Evolutionary conservation across 2,888 invertebrate species (phyloP).

Genomic region (Drosophila hamatofila): DNA sequence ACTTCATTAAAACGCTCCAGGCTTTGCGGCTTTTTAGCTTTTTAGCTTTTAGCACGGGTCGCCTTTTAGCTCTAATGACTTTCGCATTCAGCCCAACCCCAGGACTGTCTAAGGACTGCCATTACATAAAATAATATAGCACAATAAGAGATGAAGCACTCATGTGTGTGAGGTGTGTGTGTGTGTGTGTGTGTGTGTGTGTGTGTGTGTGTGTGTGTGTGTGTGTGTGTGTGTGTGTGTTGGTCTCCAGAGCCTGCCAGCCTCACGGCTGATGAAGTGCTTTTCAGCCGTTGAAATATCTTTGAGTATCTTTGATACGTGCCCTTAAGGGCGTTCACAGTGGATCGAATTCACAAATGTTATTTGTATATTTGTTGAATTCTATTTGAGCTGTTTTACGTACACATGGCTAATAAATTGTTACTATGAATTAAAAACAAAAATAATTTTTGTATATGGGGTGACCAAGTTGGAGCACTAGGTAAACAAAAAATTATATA

Average conservation of each 20-base stretch:
- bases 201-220: neutral
- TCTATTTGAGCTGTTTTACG: neutral
- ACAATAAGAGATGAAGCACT: conserved; percentile 53
- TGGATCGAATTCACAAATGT: conserved; percentile 18
- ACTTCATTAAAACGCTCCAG: conserved; percentile 72
- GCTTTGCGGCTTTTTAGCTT: conserved; percentile 52
- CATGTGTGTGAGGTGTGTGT: conserved; percentile 3
- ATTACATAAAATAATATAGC: conserved; percentile 34
- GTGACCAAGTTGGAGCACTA: neutral
- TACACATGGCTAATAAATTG: neutral
- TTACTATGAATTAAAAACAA: too few species aligned
- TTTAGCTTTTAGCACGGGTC: conserved; percentile 33
- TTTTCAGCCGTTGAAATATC: conserved; percentile 58
- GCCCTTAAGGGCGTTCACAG: conserved; percentile 33
- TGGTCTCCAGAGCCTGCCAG: conserved; percentile 38
- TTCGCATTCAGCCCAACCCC: conserved; percentile 46
- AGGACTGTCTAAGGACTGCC: conserved; percentile 34
- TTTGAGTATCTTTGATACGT: conserved; percentile 69
- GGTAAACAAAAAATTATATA: neutral
- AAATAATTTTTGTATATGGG: neutral
- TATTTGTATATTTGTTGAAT: neutral
- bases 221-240: conserved; percentile 2
- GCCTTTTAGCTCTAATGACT: conserved; percentile 74
- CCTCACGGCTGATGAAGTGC: conserved; percentile 66
- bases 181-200: conserved; percentile 5